Base-by-base conservation (phyloP, 1,140 invertebrate species). In the Micrasema longulum region DNA sequence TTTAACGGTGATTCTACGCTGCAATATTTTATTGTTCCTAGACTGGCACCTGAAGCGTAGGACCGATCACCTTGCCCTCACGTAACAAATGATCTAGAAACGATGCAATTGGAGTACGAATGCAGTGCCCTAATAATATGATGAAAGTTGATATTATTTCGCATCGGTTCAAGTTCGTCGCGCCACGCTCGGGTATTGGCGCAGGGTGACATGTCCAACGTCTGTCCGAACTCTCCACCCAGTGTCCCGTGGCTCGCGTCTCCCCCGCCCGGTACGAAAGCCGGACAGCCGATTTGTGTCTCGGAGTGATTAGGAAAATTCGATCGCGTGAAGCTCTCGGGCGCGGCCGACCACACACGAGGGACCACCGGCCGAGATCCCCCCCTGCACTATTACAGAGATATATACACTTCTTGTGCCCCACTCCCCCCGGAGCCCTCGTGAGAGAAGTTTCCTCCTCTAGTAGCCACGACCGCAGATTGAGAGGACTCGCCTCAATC, bases 301-400 rank as follows among this genome's bases (percentile, higher is more conserved):
- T 14, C 72, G 38, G 67, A 73, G 72, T 74, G 72, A 74, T 74
- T 74, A 74, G 72, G 72, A 74, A 74, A 74, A 74, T 74, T 70
- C 72, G 72, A 70, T 71, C 68, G 72, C 72, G 72, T 74, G 72
- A 74, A 74, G 67, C 72, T 53, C 45, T 35, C 66, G 50, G 35
- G 65, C 31, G 55, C 47, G 57, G 18, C 41, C 47, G 66, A 50
- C 72, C 72, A 70, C 72, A 74, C 72, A 74, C 72, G 72, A 67
- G 45, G 72, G 72, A 74, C 72, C 72, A 74, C 72, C 72, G 72
- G 63, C 72, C 11, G 72, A 65, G 72, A 64, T 22, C 23, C 45
- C 31, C 55, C 69, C 66, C 20, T 47, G 12, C 55, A 41, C 55
- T 41, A 31, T 60, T 38, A 41, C 36, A 43, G 36, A 60, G 55